Percentiles rank a stretch among this genome's conserved stretches.
phyloP scores from a whole-genome alignment of 2,888 invertebrate genomes.

The Vandiemenella viatica region DNA sequence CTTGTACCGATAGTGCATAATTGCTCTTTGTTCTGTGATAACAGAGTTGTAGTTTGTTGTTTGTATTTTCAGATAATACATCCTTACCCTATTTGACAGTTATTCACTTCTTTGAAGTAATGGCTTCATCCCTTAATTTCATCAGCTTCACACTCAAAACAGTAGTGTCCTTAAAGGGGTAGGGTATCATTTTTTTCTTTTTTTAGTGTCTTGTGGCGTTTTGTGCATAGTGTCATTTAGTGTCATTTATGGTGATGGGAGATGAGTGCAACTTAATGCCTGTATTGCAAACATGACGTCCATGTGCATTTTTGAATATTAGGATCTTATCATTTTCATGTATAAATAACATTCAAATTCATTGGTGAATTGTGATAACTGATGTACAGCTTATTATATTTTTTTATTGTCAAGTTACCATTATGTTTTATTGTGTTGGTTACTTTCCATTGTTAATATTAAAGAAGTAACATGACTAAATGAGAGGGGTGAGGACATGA shows the following conservation, averaged over 20 bases:
- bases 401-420: background rate
- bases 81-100: too few relatives aligned
- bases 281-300: background rate
- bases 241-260: background rate
- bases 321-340: background rate
- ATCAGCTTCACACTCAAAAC: background rate
- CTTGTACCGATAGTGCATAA: slow-evolving; percentile 12
- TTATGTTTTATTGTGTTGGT: background rate
- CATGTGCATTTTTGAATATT: background rate
- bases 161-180: background rate
- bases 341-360: background rate
- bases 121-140: too few relatives aligned
- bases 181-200: background rate
- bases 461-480: background rate
- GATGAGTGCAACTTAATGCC: background rate
- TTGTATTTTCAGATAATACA: too few relatives aligned
- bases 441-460: background rate
- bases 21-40: slow-evolving; percentile 13
- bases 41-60: too few relatives aligned
- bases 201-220: background rate
- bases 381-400: background rate
- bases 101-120: too few relatives aligned
- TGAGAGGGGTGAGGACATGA: background rate
- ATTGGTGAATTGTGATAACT: background rate
- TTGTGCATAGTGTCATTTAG: background rate